Evolutionary conservation across 2,113 vertebrate species (phyloP).

Genomic region (Eonycteris spelaea): DNA sequence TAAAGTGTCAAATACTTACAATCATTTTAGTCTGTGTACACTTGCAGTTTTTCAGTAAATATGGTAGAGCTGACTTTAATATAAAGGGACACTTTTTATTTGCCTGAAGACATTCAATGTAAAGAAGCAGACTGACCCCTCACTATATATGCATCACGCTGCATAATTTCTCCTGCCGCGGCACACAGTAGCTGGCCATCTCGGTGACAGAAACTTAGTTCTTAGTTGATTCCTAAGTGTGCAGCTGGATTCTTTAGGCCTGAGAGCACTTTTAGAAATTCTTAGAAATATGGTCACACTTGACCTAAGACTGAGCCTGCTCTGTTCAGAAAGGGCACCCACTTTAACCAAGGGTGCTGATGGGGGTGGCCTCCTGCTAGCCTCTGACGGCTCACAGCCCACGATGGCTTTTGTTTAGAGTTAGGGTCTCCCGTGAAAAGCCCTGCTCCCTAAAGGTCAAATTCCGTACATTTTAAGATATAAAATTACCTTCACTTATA

Average conservation of each 20-base stretch:
- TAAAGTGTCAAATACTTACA: conserved; percentile 74
- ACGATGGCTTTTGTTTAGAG: neutral
- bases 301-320: neutral
- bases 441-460: neutral
- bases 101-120: conserved; percentile 77
- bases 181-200: conserved; percentile 65
- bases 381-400: neutral
- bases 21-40: conserved; percentile 78
- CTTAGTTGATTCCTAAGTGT: conserved; percentile 67
- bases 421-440: neutral
- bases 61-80: conserved; percentile 76
- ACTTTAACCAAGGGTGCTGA: neutral
- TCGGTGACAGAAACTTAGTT: conserved; percentile 68
- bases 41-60: conserved; percentile 70
- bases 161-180: conserved; percentile 71
- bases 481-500: neutral
- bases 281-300: neutral
- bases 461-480: neutral
- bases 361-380: neutral
- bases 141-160: conserved; percentile 69
- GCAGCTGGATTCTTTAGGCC: conserved; percentile 71
- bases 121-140: conserved; percentile 78
- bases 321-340: neutral
- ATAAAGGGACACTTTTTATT: conserved; percentile 80
- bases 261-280: conserved; percentile 28